Conservation (phyloP, 2,113 vertebrate species). For the Callospermophilus lateralis region DNA sequence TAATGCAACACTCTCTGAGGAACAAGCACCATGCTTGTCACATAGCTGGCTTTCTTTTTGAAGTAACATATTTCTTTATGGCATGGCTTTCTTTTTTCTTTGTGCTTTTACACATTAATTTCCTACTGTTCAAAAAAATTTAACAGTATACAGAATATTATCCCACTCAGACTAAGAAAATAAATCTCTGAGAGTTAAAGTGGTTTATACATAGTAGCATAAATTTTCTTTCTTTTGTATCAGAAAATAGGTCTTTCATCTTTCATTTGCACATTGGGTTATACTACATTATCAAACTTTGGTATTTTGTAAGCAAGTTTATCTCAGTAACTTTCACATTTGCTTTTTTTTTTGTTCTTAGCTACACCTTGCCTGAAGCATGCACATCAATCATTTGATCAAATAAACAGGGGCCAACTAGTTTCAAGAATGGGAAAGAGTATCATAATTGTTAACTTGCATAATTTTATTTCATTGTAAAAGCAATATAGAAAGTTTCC, state of each 20-base stretch:
- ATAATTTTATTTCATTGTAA: slow-evolving; percentile 41
- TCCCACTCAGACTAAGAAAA: neutral
- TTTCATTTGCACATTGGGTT: neutral
- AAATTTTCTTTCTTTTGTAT: neutral
- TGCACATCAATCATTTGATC: neutral
- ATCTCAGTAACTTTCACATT: neutral
- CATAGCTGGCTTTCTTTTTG: neutral
- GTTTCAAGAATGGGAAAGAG: neutral
- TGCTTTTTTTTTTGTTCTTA: neutral
- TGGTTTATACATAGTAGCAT: neutral
- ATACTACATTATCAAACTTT: neutral
- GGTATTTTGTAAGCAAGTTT: neutral
- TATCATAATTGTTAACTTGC: neutral
- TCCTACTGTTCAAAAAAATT: neutral
- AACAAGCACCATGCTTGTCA: neutral
- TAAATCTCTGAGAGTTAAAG: neutral
- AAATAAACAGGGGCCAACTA: neutral
- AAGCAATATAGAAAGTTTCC: neutral
- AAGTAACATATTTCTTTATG: neutral
- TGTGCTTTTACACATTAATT: neutral
- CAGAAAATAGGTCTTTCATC: neutral
- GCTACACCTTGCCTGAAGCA: neutral
- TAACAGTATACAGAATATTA: neutral
- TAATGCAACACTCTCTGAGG: neutral
- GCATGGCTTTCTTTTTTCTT: neutral